Conservation (phyloP, 2,797 vertebrate genomes). For the Enteromius treurensis region DNA sequence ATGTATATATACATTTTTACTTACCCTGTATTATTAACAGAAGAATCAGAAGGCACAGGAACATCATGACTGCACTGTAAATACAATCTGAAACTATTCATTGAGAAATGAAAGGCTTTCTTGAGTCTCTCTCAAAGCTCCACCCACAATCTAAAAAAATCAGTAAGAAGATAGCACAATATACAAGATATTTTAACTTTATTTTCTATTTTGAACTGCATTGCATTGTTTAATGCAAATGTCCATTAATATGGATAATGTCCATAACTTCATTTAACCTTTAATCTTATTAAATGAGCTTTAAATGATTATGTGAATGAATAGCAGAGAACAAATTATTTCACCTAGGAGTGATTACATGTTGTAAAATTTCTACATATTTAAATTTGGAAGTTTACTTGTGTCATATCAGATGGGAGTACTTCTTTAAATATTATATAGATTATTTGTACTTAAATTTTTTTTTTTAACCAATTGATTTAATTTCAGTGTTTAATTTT, state of each 20-base stretch:
- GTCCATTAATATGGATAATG: neutral
- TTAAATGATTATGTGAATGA: too few relatives aligned
- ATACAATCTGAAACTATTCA: neutral
- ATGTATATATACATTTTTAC: neutral
- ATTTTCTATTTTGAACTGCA: neutral
- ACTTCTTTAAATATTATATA: neutral
- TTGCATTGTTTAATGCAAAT: neutral
- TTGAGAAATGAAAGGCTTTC: neutral
- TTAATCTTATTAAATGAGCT: too few relatives aligned
- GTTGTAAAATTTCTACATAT: neutral
- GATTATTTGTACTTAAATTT: neutral
- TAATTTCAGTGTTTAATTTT: neutral
- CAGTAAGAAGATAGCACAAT: neutral
- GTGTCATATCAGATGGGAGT: neutral
- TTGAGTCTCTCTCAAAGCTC: neutral
- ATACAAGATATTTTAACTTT: neutral
- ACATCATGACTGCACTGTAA: neutral
- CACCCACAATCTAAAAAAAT: neutral
- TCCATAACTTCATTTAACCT: neutral
- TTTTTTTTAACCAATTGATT: neutral
- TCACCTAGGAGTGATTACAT: neutral
- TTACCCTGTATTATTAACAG: neutral
- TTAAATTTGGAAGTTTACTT: neutral
- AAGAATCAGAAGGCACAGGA: slow-evolving; percentile 5
- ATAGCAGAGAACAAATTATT: neutral